Percentiles rank a stretch among this genome's conserved stretches.
Conservation (phyloP, 2,797 vertebrate genomes). For the Sebastiscus albofasciatus region DNA sequence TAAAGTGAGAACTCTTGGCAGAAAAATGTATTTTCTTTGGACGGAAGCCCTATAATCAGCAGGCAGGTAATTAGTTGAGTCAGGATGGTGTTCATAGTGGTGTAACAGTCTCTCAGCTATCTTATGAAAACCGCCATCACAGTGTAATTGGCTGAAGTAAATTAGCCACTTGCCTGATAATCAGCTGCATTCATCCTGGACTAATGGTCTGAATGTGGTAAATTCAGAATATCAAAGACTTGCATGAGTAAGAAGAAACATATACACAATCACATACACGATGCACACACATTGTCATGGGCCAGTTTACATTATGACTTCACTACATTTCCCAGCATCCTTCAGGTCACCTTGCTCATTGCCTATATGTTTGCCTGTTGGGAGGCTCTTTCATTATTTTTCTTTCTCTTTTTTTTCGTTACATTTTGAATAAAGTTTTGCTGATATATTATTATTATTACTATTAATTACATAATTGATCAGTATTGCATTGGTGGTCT, state of each 20-base stretch:
- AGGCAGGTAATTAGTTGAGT: slow-evolving; percentile 37
- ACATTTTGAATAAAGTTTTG: not conserved
- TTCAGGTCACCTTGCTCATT: not conserved
- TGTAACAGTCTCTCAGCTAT: slow-evolving; percentile 8
- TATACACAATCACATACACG: not conserved
- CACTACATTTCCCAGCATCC: not conserved
- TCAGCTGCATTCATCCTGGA: slow-evolving; percentile 10
- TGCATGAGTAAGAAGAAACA: not conserved
- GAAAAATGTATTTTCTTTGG: slow-evolving; percentile 24
- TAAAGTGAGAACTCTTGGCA: slow-evolving; percentile 23
- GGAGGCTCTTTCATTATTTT: not conserved
- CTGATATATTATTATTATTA: not conserved
- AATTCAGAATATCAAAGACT: not conserved
- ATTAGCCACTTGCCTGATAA: slow-evolving; percentile 29
- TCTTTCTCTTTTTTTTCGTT: not conserved
- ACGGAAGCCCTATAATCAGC: slow-evolving; percentile 25
- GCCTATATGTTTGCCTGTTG: not conserved
- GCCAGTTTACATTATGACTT: not conserved
- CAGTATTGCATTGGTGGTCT: not conserved
- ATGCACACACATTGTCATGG: not conserved
- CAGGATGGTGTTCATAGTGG: not conserved
- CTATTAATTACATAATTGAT: not conserved
- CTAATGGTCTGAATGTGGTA: not conserved
- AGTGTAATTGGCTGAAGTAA: slow-evolving; percentile 21
- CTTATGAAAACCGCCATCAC: slow-evolving; percentile 7